Conservation (phyloP, 2,113 vertebrate species). For the Fregetta grallaria region DNA sequence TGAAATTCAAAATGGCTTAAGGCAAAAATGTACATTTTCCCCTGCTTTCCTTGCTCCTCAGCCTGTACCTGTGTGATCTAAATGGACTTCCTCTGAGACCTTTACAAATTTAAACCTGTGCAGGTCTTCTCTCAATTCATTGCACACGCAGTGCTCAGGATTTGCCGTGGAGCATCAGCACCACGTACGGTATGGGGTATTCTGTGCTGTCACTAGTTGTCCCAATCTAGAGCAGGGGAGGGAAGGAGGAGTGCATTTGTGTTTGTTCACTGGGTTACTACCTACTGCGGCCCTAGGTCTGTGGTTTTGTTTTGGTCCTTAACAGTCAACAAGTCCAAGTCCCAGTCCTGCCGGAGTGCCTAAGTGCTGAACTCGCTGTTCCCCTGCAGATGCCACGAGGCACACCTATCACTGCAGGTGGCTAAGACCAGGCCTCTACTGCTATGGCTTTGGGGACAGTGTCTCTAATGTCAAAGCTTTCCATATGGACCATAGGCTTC, state of each 20-base stretch:
- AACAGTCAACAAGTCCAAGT: background rate
- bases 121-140: background rate
- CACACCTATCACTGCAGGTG: background rate
- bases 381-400: background rate
- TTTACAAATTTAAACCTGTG: background rate
- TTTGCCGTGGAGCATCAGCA: background rate
- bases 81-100: background rate
- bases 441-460: background rate
- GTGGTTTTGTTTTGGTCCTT: background rate
- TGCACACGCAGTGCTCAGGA: background rate
- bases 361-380: background rate
- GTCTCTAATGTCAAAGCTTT: background rate
- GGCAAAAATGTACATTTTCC: background rate
- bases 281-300: too few species aligned
- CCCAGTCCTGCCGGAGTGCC: background rate
- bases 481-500: background rate
- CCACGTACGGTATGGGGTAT: accelerated
- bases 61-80: background rate
- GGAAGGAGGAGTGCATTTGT: background rate
- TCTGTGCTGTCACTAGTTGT: background rate
- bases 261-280: background rate
- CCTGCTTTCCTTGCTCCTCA: background rate
- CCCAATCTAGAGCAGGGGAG: background rate
- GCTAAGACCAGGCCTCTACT: background rate
- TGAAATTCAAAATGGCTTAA: background rate